Percentiles rank a stretch among this genome's conserved stretches.
These are phyloP conservation scores for Murina feae DNA, from an alignment of 2,113 vertebrate species.

Conservation along the genomic window DNA sequence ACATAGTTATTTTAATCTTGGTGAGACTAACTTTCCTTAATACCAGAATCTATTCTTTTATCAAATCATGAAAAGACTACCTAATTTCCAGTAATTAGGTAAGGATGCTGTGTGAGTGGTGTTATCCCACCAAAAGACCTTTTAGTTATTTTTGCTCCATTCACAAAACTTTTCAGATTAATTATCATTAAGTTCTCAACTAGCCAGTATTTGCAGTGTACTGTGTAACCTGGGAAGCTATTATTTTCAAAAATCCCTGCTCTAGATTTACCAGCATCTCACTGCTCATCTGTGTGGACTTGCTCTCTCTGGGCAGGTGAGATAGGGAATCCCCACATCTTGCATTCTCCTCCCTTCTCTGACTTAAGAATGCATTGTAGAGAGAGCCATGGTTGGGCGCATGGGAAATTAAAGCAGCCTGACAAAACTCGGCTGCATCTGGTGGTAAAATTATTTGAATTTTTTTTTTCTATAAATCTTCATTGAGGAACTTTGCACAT, in stretches of 20 bases:
- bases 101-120: too few species aligned
- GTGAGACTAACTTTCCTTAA: constrained; percentile 24
- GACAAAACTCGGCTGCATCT: neutral
- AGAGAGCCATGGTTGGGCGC: neutral
- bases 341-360: neutral
- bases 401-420: neutral
- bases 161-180: constrained; percentile 12
- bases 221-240: neutral
- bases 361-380: neutral
- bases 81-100: neutral
- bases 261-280: neutral
- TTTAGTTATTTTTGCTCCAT: neutral
- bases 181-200: neutral
- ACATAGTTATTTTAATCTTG: constrained; percentile 7
- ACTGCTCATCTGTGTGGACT: neutral
- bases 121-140: neutral
- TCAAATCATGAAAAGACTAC: neutral
- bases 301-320: neutral
- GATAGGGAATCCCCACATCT: neutral
- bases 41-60: neutral
- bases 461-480: neutral
- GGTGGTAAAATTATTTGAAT: neutral
- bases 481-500: constrained; percentile 2
- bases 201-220: neutral
- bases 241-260: neutral